phyloP scores from a whole-genome alignment of 2,797 vertebrate species.

The Phataginus tetradactyla region DNA sequence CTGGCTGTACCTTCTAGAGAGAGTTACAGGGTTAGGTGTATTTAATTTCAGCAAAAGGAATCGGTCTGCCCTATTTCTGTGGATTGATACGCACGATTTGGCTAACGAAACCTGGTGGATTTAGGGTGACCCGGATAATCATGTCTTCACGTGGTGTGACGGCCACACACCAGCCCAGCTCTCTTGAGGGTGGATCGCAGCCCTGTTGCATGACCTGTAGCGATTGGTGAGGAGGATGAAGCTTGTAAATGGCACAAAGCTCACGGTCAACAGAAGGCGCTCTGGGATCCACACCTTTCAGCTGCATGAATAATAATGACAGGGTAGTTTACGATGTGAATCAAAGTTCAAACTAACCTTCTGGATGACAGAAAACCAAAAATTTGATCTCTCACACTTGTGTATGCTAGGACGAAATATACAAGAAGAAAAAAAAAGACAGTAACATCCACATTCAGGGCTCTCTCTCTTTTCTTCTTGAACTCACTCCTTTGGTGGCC shows the following conservation, averaged over 20 bases:
- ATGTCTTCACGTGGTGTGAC: fast-evolving
- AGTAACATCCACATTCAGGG: neutral
- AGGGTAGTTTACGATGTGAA: neutral
- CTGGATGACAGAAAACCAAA: neutral
- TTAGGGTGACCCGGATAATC: neutral
- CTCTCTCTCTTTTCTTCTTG: no score
- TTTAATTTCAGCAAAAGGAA: neutral
- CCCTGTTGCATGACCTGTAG: neutral
- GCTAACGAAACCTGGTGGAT: neutral
- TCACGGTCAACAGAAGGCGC: neutral
- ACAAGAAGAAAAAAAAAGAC: neutral
- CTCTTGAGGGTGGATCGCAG: neutral
- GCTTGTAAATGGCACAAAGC: neutral
- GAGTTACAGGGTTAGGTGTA: neutral
- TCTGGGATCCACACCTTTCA: neutral
- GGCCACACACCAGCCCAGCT: neutral
- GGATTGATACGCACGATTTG: neutral
- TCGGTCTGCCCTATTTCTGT: neutral
- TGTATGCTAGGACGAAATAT: neutral
- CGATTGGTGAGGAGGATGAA: neutral
- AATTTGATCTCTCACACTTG: neutral
- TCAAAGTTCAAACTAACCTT: neutral
- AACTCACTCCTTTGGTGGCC: neutral
- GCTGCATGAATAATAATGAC: no score
- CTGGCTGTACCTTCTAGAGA: neutral